Evolutionary conservation across 1,140 invertebrate species (phyloP).

Genomic region (Episyrphus balteatus): DNA sequence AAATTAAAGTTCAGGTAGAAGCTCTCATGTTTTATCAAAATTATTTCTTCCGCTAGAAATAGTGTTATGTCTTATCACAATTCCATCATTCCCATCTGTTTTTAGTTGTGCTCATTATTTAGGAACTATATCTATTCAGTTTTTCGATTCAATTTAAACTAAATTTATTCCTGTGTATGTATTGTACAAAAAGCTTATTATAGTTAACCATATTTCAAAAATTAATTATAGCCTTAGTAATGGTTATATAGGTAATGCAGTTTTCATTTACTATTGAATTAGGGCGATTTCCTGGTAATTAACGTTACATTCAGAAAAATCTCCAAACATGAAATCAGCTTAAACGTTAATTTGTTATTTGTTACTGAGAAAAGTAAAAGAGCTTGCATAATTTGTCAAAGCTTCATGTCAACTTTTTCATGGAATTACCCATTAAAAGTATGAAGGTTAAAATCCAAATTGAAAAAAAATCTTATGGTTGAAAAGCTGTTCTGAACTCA

Average conservation of each 20-base stretch:
- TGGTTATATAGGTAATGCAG: neutral
- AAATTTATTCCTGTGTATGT: neutral
- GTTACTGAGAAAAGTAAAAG: slow-evolving; percentile 7
- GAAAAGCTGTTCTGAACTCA: no score
- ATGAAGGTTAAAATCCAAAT: no score
- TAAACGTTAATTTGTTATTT: neutral
- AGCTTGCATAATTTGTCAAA: no score
- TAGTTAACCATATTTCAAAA: slow-evolving; percentile 2
- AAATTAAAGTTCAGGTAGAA: no score
- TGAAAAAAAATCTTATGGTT: no score
- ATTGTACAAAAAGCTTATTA: neutral
- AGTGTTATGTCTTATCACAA: no score
- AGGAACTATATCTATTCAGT: neutral
- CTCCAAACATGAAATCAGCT: slow-evolving; percentile 9
- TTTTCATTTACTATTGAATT: neutral
- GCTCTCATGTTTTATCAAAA: no score
- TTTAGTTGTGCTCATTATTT: neutral
- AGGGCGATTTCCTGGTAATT: slow-evolving; percentile 7
- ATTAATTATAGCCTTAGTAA: neutral
- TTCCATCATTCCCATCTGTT: slow-evolving; percentile 1
- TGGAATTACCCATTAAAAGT: no score
- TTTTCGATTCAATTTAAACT: neutral
- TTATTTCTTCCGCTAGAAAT: no score
- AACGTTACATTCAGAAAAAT: slow-evolving; percentile 13
- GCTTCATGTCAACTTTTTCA: no score